Conservation (phyloP, 1,140 invertebrate genomes). For the Colletes latitarsis region DNA sequence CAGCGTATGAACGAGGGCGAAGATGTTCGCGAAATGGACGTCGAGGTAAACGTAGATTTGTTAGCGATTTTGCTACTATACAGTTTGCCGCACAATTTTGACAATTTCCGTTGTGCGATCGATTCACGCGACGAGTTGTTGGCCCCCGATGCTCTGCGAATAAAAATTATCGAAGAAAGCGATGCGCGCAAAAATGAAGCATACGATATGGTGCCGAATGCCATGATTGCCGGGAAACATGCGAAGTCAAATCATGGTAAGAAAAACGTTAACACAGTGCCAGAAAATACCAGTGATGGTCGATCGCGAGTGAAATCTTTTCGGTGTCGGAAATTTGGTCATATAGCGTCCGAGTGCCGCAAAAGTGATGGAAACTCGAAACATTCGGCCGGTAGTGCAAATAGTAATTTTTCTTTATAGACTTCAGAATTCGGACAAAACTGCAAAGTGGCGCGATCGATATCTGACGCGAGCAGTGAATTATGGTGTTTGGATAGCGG, state of each 20-base stretch:
- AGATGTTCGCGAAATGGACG: conserved; percentile 5
- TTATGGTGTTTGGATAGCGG: conserved; percentile 18
- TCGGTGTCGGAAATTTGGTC: conserved; percentile 7
- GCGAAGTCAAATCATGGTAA: background rate
- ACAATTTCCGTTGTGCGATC: conserved; percentile 24
- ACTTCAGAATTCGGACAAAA: background rate
- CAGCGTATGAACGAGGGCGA: background rate
- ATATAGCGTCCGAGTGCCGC: background rate
- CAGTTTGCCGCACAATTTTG: conserved; percentile 4
- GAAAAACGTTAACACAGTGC: background rate
- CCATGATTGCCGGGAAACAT: background rate
- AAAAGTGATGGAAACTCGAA: background rate
- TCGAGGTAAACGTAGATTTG: background rate
- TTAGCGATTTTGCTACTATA: conserved; percentile 1
- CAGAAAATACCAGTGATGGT: background rate
- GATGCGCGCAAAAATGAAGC: background rate
- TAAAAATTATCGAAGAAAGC: conserved; percentile 13
- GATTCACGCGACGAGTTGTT: conserved; percentile 14
- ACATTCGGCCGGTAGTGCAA: background rate
- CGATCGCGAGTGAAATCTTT: background rate
- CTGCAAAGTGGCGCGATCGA: background rate
- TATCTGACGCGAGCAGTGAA: no score
- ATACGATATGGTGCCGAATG: background rate
- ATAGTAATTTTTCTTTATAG: background rate
- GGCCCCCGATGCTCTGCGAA: background rate